Percentiles rank a stretch among this genome's conserved stretches.
Evolutionary conservation across 2,888 invertebrate species (phyloP).

Genomic region (Noctuana brunneofusca): DNA sequence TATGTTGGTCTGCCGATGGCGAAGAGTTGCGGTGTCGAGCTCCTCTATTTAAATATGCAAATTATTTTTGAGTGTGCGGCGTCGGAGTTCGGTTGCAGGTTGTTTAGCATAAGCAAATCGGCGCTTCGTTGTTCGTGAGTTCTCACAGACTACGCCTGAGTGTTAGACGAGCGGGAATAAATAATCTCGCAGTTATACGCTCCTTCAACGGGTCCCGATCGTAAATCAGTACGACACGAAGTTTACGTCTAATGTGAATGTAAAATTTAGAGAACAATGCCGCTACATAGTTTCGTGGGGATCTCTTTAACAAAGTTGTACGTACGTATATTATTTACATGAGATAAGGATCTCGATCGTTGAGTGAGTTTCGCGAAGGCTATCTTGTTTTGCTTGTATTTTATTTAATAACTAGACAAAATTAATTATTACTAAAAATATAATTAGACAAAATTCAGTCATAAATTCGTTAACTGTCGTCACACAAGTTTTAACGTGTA

Average conservation of each 20-base stretch:
- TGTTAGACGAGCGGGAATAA: slow-evolving; percentile 64
- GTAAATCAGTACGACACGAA: slow-evolving; percentile 71
- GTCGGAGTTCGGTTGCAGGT: slow-evolving; percentile 61
- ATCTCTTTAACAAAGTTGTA: slow-evolving; percentile 59
- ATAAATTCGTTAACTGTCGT: neutral
- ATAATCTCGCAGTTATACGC: slow-evolving; percentile 66
- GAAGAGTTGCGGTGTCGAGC: slow-evolving; percentile 52
- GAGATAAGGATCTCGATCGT: slow-evolving; percentile 56
- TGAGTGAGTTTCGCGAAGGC: slow-evolving; percentile 40
- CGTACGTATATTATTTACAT: slow-evolving; percentile 54
- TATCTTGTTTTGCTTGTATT: slow-evolving; percentile 33
- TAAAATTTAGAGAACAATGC: slow-evolving; percentile 70
- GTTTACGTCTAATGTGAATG: slow-evolving; percentile 71
- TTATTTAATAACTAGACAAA: slow-evolving; percentile 25
- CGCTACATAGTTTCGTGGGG: slow-evolving; percentile 55
- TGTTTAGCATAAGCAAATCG: slow-evolving; percentile 76
- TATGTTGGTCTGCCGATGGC: slow-evolving; percentile 50
- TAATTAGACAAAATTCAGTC: slow-evolving; percentile 10
- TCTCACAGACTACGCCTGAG: slow-evolving; percentile 41
- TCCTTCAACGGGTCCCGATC: slow-evolving; percentile 60
- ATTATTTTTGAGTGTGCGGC: slow-evolving; percentile 67
- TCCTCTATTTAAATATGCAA: slow-evolving; percentile 70
- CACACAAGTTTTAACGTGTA: slow-evolving; percentile 2
- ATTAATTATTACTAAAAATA: too few relatives aligned
- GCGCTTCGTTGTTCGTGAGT: slow-evolving; percentile 46